A percentile compares a stretch with the other conserved stretches of the same genome.
phyloP scores from a whole-genome alignment of 2,113 vertebrate genomes.

The Delphinapterus leucas region DNA sequence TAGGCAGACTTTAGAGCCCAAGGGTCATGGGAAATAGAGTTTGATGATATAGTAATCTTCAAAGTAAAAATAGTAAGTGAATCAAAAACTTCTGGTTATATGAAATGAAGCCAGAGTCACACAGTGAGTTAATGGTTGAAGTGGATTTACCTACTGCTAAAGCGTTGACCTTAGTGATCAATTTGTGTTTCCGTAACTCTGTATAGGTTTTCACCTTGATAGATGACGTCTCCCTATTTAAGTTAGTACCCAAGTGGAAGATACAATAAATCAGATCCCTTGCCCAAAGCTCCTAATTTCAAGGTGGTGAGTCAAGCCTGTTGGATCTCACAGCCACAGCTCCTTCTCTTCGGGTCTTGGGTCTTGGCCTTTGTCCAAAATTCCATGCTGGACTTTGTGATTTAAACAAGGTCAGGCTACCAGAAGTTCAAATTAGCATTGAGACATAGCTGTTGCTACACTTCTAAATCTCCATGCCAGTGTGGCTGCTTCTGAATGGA shows the following conservation, averaged over 20 bases:
- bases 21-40: background rate
- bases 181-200: background rate
- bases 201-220: background rate
- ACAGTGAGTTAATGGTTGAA: background rate
- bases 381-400: background rate
- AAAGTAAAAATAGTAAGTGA: background rate
- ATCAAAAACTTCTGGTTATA: background rate
- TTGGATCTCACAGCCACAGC: background rate
- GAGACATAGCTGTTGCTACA: background rate
- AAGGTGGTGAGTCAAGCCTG: background rate
- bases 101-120: background rate
- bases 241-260: background rate
- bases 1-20: background rate
- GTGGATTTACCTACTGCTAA: background rate
- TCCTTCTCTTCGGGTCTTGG: background rate
- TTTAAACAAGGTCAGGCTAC: background rate
- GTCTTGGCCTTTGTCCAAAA: background rate
- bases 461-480: background rate
- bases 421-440: background rate
- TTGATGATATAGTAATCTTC: background rate
- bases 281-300: background rate
- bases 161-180: background rate
- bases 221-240: background rate
- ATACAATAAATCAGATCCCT: background rate
- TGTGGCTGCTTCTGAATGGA: background rate